Base-by-base conservation (phyloP, 1,140 invertebrate genomes). In the Vanessa tameamea region DNA sequence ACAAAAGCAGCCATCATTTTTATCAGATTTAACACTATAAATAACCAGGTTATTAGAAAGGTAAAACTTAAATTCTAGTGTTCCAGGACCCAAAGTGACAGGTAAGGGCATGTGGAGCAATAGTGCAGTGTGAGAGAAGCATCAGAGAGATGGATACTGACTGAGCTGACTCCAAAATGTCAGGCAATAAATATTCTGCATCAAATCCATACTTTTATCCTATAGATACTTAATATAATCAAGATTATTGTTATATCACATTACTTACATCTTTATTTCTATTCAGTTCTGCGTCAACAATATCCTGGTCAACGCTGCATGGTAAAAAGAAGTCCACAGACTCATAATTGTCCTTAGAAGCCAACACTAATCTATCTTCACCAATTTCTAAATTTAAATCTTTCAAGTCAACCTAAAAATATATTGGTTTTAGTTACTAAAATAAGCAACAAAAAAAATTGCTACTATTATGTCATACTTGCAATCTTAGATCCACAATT, bases 181-280 rank as follows among this genome's bases (percentile, higher is more conserved):
- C 20, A 20, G 20, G 20, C 0, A 20, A 20, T 31, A 4, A 31
- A 31, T 31, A 31, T 31, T 31, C 26, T 31, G 26, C 26, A 31
- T 31, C 26, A 31, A 31, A 31, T 31, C 26, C 26, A 31, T 31
- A 31, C 26, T 31, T 31, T 31, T 31, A 31, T 31, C 6, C 6
- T 31, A 31, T 31, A 31, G 26, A 31, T 31, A 31, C 26, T 31
- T 31, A 31, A 31, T 31, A 6, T 31, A 31, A 31, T 1, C 26
- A 31, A 31, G 26, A 31, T 31, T 31, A 31, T 31, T 31, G 16
- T 26, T 23, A 26, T n/a, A 26, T 8, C 7, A 59, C 16, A 43
- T 37, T 43, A 85, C 88, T 91, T 80, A 91, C 90, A 87, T 92
- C 81, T 81, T 84, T 82, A 71, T 92, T 91, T 64, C 90, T 86